Base-by-base conservation (phyloP, 2,113 vertebrate species). In the Terrapene triunguis region DNA sequence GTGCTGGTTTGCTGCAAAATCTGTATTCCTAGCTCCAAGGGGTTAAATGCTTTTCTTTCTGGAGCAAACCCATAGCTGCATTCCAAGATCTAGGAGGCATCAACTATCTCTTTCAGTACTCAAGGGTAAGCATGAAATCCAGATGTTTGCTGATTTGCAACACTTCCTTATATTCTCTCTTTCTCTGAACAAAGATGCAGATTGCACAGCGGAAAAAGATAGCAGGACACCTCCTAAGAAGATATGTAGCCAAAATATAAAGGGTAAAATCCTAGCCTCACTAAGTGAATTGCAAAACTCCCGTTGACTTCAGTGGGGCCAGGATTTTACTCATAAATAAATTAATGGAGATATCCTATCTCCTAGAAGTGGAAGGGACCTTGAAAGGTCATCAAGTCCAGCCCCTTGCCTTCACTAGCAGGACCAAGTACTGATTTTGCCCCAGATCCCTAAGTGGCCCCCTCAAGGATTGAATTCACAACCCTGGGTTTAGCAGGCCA, bases 101-200 rank as follows among this genome's bases (percentile, higher is more conserved):
- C 87, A 85, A 80, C 54, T 80, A 59, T 13, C 8, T 87, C 50
- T 82, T 96, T 97, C 94, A 95, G 86, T 78, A 82, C 32, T 89
- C 62, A 44, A 89, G 85, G 44, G 82, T 38, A 95, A 86, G 82
- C 91, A 96, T 80, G 92, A 96, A 97, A 94, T 94, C 87, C 94
- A 98, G 95, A 96, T 93, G 89, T 96, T 94, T 97, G 91, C 53
- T 89, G 79, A 95, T 91, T 94, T 94, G 88, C 88, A 95, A 90
- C 62, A 85, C n/a, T 38, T 89, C 84, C 87, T 80, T 92, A 2
- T 79, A 55, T 89, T 92, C 69, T 93, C 47, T 38, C 78, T 74
- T 48, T 89, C 50, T 91, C 38, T 74, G 83, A 95, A 93, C 87
- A 91, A 87, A 88, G 76, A 27, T 78, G 86, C 35, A 91, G 59